Evolutionary conservation across 1,140 invertebrate genomes (phyloP), one percentile per base, ranked within the genome.

Genomic region (Trypoxylus dichotomus): DNA sequence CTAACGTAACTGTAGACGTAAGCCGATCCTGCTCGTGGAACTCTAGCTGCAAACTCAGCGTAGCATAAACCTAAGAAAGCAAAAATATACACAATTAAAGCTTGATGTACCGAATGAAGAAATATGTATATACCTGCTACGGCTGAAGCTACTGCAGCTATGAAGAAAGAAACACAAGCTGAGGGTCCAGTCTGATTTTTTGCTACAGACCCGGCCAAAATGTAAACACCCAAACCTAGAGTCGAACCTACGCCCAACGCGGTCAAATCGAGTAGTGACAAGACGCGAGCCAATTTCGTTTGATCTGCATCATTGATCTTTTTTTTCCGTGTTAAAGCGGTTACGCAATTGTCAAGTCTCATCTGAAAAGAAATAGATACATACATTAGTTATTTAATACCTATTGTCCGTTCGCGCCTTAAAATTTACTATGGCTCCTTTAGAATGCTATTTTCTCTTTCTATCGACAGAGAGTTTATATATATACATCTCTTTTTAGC

Each of bases 191-290:
- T 93, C 0, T 91, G 91, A 25, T 92, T 91, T 84, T 92, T 94
- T 15, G 96, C 95, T 0, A 97, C 96, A 74, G 94, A 91, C 15
- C 96, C 96, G 8, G 95, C 95, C 27, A 98, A 87, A 2, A 98
- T 95, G 85, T 98, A 98, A 10, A 97, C 95, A 0, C 96, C 96
- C n/a, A 97, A 88, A 0, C 96, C 96, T 0, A 98, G 87, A 0
- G 96, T 97, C 77, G 94, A 93, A 8, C 96, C 96, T 27, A 97
- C 93, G 1, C 95, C 95, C 5, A 97, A 86, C 0, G 92, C 91
- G 0, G 93, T 95, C 2, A 97, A 88, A 87, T 97, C 95, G 19
- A 95, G 82, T 0, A 95, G 87, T 8, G 90, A 92, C 13, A 97
- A 88, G 11, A 94, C 94, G 80, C 95, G 86, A 0, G 91, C 90